These are phyloP conservation scores for Harlomillsia oculata DNA, from an alignment of 1,140 invertebrate genomes.

Conservation along the genomic window DNA sequence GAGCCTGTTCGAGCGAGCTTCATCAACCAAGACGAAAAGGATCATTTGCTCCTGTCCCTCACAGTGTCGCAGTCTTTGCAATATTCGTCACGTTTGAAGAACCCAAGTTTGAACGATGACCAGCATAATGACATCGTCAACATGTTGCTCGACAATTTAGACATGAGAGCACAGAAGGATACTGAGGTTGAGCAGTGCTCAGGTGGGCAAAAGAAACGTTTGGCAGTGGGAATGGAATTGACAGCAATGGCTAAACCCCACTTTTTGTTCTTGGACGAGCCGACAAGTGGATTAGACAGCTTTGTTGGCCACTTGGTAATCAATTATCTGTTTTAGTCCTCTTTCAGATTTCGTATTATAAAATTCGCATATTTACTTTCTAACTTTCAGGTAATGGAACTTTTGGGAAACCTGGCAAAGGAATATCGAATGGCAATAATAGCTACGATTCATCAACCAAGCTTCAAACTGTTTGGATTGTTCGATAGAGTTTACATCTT, in stretches of 20 bases:
- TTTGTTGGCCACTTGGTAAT: constrained; percentile 7
- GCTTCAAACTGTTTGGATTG: constrained; percentile 3
- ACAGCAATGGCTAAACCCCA: constrained; percentile 1
- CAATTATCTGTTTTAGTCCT: not conserved
- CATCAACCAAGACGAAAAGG: constrained; percentile 14
- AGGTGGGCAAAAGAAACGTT: constrained; percentile 16
- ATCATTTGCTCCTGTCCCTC: constrained; percentile 14
- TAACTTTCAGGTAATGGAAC: not conserved
- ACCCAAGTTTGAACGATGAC: not conserved
- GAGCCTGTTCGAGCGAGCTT: constrained; percentile 1
- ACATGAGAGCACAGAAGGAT: not conserved
- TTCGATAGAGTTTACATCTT: constrained; percentile 6
- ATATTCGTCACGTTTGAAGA: constrained; percentile 12
- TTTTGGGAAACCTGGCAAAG: not conserved
- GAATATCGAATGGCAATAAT: constrained; percentile 1
- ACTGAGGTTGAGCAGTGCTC: constrained; percentile 4
- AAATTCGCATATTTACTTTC: not conserved
- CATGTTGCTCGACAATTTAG: not conserved
- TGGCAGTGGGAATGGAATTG: constrained; percentile 16
- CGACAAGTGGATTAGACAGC: constrained; percentile 12
- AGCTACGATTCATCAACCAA: constrained; percentile 14
- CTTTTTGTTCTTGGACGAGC: constrained; percentile 16
- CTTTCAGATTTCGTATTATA: not conserved
- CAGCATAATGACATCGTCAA: not conserved
- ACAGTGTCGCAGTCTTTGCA: not conserved